Evolutionary conservation across 2,888 invertebrate genomes (phyloP), one percentile per base, ranked within the genome.

Genomic region (Leistus spinibarbis): DNA sequence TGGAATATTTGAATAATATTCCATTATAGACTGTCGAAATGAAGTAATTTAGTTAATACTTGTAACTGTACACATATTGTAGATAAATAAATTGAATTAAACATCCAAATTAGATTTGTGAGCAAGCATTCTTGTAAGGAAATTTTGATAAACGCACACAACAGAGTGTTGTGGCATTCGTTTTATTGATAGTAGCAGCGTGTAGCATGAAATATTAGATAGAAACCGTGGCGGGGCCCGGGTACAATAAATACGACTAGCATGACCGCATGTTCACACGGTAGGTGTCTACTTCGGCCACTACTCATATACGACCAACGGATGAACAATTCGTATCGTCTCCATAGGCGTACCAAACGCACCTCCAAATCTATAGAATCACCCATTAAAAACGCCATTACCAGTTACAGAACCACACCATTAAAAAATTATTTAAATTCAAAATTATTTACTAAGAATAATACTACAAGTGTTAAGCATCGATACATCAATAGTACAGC

Each of bases 191-290:
- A 10, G 40, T 40, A 40, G 40, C 40, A 40, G 40, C 60, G 20
- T 19, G 20, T 23, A 40, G 54, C 24, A 72, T 72, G 72, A 72
- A 65, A 72, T 72, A 72, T 72, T 64, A 65, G 72, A 65, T 64
- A 65, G 72, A 65, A 56, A 64, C 65, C 72, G 56, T 19, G 22
- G 19, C 27, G 57, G 65, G 56, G 63, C 70, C 62, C 23, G 60
- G n/a, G 56, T 56, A 24, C 65, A 60, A 60, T 60, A 60, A 60
- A 60, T 60, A 72, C 19, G 13, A 19, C 72, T 40, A 66, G 57
- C 72, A 56, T 64, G 27, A 57, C 57, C 72, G 66, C 72, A 72
- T 66, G 64, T 72, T 72, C 72, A 72, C 72, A 72, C 72, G 72
- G 72, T 72, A 72, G 72, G 72, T 72, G 72, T 72, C 66, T 72